Evolutionary conservation across 1,140 invertebrate genomes (phyloP).

Genomic region (Chlorops oryzae): DNA sequence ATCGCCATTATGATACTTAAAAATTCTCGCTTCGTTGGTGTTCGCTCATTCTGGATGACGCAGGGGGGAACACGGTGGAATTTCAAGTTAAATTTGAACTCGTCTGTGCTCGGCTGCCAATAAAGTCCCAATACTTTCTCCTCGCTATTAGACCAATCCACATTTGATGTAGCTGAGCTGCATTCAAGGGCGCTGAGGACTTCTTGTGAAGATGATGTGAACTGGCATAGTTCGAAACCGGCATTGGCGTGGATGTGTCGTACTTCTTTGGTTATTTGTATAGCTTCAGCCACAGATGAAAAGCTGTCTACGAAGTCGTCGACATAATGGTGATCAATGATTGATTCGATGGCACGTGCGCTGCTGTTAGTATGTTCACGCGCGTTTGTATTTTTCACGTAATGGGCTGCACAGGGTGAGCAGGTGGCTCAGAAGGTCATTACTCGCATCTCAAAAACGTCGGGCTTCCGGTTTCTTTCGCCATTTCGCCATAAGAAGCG

Average conservation of each 20-base stretch:
- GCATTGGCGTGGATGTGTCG: conserved; percentile 12
- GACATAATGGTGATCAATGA: no score
- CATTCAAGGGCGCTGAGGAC: no score
- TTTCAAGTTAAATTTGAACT: no score
- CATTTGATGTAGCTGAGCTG: no score
- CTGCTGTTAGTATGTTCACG: conserved; percentile 5
- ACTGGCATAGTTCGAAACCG: conserved; percentile 29
- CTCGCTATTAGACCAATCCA: no score
- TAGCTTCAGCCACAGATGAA: conserved; percentile 18
- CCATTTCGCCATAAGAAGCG: conserved; percentile 33
- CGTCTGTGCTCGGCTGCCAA: no score
- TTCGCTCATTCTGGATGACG: background rate
- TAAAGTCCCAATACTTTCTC: no score
- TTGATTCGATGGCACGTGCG: conserved; percentile 24
- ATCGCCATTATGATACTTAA: conserved; percentile 8
- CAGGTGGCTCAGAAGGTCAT: conserved; percentile 45
- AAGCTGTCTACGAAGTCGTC: no score
- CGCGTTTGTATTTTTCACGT: conserved; percentile 28
- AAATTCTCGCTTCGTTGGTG: background rate
- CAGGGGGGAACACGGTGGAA: no score
- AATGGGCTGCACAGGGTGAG: conserved; percentile 22
- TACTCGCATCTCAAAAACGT: conserved; percentile 25
- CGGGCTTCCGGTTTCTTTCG: conserved; percentile 16
- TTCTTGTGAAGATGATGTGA: conserved; percentile 20
- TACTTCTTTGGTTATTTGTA: conserved; percentile 20